Percentiles rank a stretch among this genome's conserved stretches.
phyloP scores from a whole-genome alignment of 2,888 invertebrate species.

The Drosophila neoperkinsi region DNA sequence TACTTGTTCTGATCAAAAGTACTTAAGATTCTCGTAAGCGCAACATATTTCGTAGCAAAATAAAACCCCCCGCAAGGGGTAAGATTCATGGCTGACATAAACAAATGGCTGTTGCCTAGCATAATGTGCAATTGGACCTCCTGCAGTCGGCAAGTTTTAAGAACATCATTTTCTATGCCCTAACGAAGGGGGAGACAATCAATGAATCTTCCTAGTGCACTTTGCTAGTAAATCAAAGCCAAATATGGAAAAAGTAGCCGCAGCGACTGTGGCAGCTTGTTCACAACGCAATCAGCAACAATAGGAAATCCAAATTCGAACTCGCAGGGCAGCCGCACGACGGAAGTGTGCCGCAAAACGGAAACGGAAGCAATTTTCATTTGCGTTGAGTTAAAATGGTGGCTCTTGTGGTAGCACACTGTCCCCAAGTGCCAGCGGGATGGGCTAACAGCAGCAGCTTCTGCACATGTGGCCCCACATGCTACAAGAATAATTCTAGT shows the following conservation, averaged over 20 bases:
- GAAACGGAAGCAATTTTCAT: conserved; percentile 82
- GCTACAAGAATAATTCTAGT: conserved; percentile 70
- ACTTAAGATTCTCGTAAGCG: not conserved
- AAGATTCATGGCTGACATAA: conserved; percentile 61
- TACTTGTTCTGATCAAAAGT: not conserved
- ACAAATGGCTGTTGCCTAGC: conserved; percentile 53
- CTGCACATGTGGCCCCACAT: conserved; percentile 62
- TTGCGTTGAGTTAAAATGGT: conserved; percentile 71
- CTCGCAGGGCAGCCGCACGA: conserved; percentile 43
- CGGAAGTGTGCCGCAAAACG: conserved; percentile 67
- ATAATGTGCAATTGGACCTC: conserved; percentile 32
- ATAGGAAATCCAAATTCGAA: conserved; percentile 59
- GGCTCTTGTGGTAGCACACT: conserved; percentile 57
- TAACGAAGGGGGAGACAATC: conserved; percentile 15
- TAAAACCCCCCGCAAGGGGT: not conserved
- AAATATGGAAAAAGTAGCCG: conserved; percentile 17
- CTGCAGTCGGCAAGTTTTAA: conserved; percentile 12
- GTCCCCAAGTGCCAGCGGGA: not conserved
- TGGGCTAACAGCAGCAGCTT: conserved; percentile 6
- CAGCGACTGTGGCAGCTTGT: conserved; percentile 30
- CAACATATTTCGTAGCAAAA: not conserved
- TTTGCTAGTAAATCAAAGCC: conserved; percentile 41
- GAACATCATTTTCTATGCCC: conserved; percentile 1
- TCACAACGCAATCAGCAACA: conserved; percentile 72
- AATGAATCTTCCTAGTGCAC: conserved; percentile 28